A percentile compares a stretch with the other conserved stretches of the same genome.
Conservation (phyloP, 92 coral and sea anemone species). For the Epizoanthus fatuus region DNA sequence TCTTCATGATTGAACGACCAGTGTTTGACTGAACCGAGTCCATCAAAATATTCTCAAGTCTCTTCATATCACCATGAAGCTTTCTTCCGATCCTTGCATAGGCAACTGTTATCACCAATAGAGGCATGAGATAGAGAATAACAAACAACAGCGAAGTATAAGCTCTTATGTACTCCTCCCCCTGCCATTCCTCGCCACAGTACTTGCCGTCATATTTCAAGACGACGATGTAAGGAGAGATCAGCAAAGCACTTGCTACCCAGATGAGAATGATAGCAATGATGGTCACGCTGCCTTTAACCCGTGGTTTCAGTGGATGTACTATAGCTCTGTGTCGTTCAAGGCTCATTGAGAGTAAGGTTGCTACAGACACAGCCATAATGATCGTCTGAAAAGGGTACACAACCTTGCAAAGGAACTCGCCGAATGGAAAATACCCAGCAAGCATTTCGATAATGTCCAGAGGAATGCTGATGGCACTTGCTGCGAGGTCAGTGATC, state of each 20-base stretch:
- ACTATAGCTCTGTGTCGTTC: slow-evolving; percentile 92
- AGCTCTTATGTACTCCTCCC: slow-evolving; percentile 56
- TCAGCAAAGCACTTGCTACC: slow-evolving; percentile 79
- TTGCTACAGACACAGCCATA: slow-evolving; percentile 90
- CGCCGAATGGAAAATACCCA: slow-evolving; percentile 84
- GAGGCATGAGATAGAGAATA: slow-evolving; percentile 79
- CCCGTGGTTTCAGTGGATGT: slow-evolving; percentile 83
- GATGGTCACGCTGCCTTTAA: slow-evolving; percentile 70
- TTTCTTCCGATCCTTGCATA: slow-evolving; percentile 78
- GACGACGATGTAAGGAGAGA: slow-evolving; percentile 82
- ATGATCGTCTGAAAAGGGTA: slow-evolving; percentile 91
- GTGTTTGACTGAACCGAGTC: slow-evolving; percentile 48
- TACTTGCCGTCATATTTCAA: slow-evolving; percentile 58
- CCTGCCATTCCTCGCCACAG: slow-evolving; percentile 86
- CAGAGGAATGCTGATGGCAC: slow-evolving; percentile 87
- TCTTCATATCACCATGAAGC: slow-evolving; percentile 78
- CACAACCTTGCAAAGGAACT: slow-evolving; percentile 84
- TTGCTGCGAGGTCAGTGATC: slow-evolving; percentile 77
- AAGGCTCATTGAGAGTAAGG: slow-evolving; percentile 90
- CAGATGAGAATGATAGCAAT: slow-evolving; percentile 72
- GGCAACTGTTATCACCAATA: slow-evolving; percentile 74
- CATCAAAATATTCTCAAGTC: slow-evolving; percentile 57
- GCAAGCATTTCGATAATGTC: slow-evolving; percentile 83
- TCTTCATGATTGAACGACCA: slow-evolving; percentile 60
- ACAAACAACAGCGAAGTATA: slow-evolving; percentile 84